Evolutionary conservation across 2,888 invertebrate species (phyloP).

Genomic region (Pristionchus entomophagus): DNA sequence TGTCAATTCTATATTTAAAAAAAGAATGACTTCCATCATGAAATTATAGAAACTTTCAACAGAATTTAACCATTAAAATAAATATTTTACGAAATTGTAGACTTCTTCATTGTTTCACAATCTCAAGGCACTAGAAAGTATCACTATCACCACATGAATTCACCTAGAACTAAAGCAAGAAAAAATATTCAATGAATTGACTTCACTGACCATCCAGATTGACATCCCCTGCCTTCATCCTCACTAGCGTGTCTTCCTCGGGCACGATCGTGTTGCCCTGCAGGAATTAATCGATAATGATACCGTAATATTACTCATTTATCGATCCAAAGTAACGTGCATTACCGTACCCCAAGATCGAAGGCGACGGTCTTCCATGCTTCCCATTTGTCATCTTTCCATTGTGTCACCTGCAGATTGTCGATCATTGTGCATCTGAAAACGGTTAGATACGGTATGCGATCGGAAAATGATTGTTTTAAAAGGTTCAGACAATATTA

Average conservation of each 20-base stretch:
- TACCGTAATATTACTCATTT: background rate
- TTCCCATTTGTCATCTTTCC: background rate
- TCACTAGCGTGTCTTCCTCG: slow-evolving; percentile 54
- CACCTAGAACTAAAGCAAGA: no score
- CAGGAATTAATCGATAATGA: background rate
- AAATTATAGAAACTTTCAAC: no score
- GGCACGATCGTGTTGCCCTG: slow-evolving; percentile 14
- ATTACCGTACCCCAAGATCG: slow-evolving; percentile 9
- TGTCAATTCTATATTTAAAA: background rate
- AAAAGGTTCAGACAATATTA: no score
- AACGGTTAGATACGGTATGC: background rate
- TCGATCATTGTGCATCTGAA: background rate
- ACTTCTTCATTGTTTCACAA: no score
- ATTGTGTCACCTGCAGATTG: background rate
- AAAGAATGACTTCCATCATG: no score
- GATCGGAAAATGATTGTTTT: background rate
- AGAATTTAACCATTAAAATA: no score
- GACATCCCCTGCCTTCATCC: slow-evolving; percentile 74
- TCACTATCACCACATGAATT: no score
- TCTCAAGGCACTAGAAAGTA: no score
- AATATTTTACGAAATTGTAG: no score
- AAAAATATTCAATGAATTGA: no score
- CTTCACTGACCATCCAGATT: slow-evolving; percentile 66
- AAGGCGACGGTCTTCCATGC: background rate
- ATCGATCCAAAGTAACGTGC: background rate